A percentile compares a stretch with the other conserved stretches of the same genome.
These are phyloP conservation scores for Pagetopsis macropterus DNA, from an alignment of 2,797 vertebrate species.

Conservation along the genomic window DNA sequence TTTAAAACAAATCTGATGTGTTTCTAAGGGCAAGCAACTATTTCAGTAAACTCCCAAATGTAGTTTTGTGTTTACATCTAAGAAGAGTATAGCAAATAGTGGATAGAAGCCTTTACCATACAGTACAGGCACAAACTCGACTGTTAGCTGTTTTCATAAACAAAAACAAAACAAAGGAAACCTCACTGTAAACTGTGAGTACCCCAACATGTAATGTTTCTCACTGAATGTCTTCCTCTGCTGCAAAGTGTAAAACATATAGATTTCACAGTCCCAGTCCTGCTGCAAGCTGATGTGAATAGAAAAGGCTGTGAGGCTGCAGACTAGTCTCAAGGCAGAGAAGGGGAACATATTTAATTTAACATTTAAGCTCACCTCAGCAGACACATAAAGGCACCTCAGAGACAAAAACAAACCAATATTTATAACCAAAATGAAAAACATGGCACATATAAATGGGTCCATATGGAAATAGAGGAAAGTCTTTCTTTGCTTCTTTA, in stretches of 20 bases:
- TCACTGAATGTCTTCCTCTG: conserved; percentile 23
- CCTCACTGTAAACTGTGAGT: conserved; percentile 27
- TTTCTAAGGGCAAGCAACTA: not conserved
- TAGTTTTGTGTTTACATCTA: not conserved
- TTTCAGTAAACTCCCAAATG: not conserved
- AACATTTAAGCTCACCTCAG: conserved; percentile 26
- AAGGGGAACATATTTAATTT: conserved; percentile 25
- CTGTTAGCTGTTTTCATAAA: conserved; percentile 4
- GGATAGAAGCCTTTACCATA: not conserved
- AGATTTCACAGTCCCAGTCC: conserved; percentile 60
- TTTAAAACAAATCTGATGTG: not conserved
- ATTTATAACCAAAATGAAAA: conserved; percentile 20
- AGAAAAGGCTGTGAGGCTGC: conserved; percentile 32
- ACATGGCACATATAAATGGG: not conserved
- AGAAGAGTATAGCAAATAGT: not conserved
- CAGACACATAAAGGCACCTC: conserved; percentile 24
- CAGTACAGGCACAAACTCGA: conserved; percentile 5
- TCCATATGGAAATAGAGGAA: conserved; percentile 12
- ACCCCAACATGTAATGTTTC: conserved; percentile 19
- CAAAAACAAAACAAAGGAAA: not conserved
- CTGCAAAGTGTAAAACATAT: conserved; percentile 53
- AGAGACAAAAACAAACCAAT: conserved; percentile 12
- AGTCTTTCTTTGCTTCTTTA: not conserved
- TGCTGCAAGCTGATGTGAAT: conserved; percentile 62
- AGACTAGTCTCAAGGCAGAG: conserved; percentile 29